Evolutionary conservation across 1,140 invertebrate genomes (phyloP), one percentile per base, ranked within the genome.

Genomic region (Achatina immaculata): DNA sequence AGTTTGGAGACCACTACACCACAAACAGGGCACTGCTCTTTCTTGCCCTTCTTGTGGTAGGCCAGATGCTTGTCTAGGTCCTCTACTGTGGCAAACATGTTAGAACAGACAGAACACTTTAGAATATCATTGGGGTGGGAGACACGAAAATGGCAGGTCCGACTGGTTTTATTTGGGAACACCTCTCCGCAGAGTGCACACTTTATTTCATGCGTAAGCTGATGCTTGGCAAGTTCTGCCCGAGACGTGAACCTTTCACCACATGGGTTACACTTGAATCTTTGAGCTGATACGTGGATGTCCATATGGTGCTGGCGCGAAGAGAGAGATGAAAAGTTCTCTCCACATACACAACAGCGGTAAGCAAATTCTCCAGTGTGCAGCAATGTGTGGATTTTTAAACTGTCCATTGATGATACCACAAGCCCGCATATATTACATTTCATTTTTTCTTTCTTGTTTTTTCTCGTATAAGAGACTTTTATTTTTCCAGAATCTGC

Each of bases 341-440:
- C 78, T 34, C 36, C 31, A 58, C 78, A 80, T 0, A 80, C 78
- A 55, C 78, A 80, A 36, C 78, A 80, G 21, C 68, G 65, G 78
- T 80, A 80, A 16, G 78, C 43, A 40, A 1, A 55, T 34, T 80
- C 78, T 24, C 78, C 78, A 48, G 78, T 80, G n/a, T 80, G 78
- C 6, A 80, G 78, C n/a, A 80, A 71, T 9, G 68, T 80, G 48
- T 80, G 78, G 34, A 80, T 72, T 36, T 80, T 80, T 42, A 80
- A 45, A 34, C 78, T 80, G 48, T 80, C 78, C 48, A 71, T 72
- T 11, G 66, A 71, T 14, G 78, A 80, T 14, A 80, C 66, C 31
- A 71, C 68, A 45, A 71, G 34, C 21, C 78, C 78, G 72, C 78
- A 80, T 24, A 80, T n/a, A 38, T 80, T 55, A 28, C 78, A 80